phyloP scores from a whole-genome alignment of 2,888 invertebrate genomes.

The Drosophila tripunctata region DNA sequence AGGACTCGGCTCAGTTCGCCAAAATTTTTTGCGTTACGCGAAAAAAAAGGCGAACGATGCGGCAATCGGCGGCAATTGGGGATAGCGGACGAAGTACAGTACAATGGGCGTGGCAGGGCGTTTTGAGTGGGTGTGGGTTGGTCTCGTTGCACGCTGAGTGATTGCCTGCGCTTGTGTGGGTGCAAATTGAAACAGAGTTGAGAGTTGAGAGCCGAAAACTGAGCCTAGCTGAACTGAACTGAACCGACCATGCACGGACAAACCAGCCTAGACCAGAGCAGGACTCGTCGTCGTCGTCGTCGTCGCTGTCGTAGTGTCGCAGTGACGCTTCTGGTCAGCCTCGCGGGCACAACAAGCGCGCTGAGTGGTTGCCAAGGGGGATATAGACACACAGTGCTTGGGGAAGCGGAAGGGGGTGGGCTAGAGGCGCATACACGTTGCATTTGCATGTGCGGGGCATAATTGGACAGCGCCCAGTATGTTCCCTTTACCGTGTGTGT shows the following conservation, averaged over 20 bases:
- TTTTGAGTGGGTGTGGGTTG: neutral
- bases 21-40: slow-evolving; percentile 64
- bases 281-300: slow-evolving; percentile 8
- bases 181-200: slow-evolving; percentile 78
- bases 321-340: slow-evolving; percentile 63
- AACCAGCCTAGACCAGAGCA: neutral
- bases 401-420: neutral
- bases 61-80: slow-evolving; percentile 41
- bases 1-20: slow-evolving; percentile 50
- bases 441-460: slow-evolving; percentile 78
- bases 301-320: slow-evolving; percentile 64
- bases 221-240: slow-evolving; percentile 19
- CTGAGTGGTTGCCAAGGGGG: slow-evolving; percentile 60
- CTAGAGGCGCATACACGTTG: slow-evolving; percentile 60
- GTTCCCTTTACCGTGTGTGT: slow-evolving; percentile 22
- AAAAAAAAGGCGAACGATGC: slow-evolving; percentile 60
- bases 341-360: slow-evolving; percentile 77
- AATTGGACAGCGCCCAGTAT: slow-evolving; percentile 70
- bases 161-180: slow-evolving; percentile 67
- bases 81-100: slow-evolving; percentile 12
- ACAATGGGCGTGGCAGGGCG: slow-evolving; percentile 21
- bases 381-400: slow-evolving; percentile 3
- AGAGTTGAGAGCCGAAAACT: slow-evolving; percentile 36
- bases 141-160: slow-evolving; percentile 62
- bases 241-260: slow-evolving; percentile 12